Evolutionary conservation across 2,888 invertebrate genomes (phyloP).

Genomic region (Xiphydria camelus): DNA sequence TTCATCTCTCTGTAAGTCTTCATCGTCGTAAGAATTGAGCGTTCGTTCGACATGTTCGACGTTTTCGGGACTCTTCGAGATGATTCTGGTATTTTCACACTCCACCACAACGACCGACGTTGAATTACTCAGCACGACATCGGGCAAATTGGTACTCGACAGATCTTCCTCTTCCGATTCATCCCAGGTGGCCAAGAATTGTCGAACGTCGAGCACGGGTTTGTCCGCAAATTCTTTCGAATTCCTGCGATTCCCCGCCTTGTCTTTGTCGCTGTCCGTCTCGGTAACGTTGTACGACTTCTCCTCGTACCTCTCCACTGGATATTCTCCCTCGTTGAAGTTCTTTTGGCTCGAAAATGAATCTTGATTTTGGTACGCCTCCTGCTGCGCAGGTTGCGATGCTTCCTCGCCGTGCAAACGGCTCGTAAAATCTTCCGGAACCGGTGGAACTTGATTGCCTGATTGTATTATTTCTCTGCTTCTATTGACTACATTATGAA

Average conservation of each 20-base stretch:
- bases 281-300: neutral
- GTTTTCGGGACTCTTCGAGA: slow-evolving; percentile 21
- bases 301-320: slow-evolving; percentile 11
- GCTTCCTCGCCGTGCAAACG: slow-evolving; percentile 17
- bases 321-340: slow-evolving; percentile 11
- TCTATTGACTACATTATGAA: neutral
- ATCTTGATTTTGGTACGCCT: slow-evolving; percentile 12
- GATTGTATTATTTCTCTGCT: neutral
- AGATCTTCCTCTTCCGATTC: slow-evolving; percentile 54
- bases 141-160: slow-evolving; percentile 29
- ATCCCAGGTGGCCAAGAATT: slow-evolving; percentile 55
- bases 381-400: slow-evolving; percentile 13
- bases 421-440: slow-evolving; percentile 2
- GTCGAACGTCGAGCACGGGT: slow-evolving; percentile 52
- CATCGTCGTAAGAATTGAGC: slow-evolving; percentile 3
- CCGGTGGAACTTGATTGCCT: slow-evolving; percentile 7
- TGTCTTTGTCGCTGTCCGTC: neutral
- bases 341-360: slow-evolving; percentile 1
- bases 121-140: slow-evolving; percentile 30
- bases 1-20: slow-evolving; percentile 8
- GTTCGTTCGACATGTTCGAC: slow-evolving; percentile 6
- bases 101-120: slow-evolving; percentile 38
- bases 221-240: slow-evolving; percentile 46
- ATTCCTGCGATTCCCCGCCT: slow-evolving; percentile 15
- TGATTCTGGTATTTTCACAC: slow-evolving; percentile 34